phyloP scores from a whole-genome alignment of 2,888 invertebrate genomes.

The Dynastes hyllus region DNA sequence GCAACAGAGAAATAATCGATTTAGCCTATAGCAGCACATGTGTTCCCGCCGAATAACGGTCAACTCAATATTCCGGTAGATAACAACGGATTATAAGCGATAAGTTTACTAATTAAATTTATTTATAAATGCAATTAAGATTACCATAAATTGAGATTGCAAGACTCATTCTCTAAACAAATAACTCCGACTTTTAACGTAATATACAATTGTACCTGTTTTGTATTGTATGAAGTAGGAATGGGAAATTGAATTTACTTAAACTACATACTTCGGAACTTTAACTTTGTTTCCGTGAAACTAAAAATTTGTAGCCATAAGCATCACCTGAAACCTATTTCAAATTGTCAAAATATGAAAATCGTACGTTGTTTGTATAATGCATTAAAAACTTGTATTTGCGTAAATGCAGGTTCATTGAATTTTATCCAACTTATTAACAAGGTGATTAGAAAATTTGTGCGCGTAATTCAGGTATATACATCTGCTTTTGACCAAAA shows the following conservation, averaged over 20 bases:
- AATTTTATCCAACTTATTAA: too few species aligned
- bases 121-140: not conserved
- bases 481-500: too few species aligned
- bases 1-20: slow-evolving; percentile 39
- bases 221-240: not conserved
- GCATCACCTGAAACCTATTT: not conserved
- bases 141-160: not conserved
- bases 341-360: not conserved
- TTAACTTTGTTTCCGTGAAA: not conserved
- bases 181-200: not conserved
- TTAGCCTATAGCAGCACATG: not conserved
- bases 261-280: not conserved
- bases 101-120: not conserved
- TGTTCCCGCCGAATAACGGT: not conserved
- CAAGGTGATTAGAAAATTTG: too few species aligned
- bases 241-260: not conserved
- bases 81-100: not conserved
- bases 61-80: not conserved
- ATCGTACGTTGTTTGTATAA: too few species aligned
- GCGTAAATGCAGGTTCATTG: too few species aligned
- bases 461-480: too few species aligned
- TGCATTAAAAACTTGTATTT: too few species aligned
- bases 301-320: not conserved
- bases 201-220: not conserved
- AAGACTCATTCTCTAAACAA: not conserved